phyloP scores from a whole-genome alignment of 2,797 vertebrate genomes.

The Typhlichthys eigenmanni region DNA sequence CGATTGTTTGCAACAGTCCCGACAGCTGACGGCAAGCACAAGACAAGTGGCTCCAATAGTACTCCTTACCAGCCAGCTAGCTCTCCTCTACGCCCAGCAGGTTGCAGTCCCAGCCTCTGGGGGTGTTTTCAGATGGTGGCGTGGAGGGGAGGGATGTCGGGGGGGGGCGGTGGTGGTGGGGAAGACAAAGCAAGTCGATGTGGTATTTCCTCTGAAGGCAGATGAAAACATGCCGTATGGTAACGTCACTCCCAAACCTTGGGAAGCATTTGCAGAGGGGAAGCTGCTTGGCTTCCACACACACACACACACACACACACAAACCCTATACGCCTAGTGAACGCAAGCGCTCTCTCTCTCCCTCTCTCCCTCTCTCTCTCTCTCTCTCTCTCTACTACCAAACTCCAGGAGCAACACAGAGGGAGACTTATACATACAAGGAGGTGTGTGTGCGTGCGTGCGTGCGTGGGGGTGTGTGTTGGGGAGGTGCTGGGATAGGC shows the following conservation, averaged over 20 bases:
- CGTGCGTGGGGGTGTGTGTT: constrained; percentile 1
- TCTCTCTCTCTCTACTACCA: constrained; percentile 43
- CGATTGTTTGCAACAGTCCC: too few relatives aligned
- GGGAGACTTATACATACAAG: constrained; percentile 86
- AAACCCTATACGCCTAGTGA: constrained; percentile 6
- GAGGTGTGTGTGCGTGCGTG: constrained; percentile 53
- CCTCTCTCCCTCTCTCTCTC: constrained; percentile 47
- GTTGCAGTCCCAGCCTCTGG: constrained; percentile 37
- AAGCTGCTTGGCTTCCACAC: not conserved
- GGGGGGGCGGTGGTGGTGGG: constrained; percentile 18
- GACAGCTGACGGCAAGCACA: constrained; percentile 5
- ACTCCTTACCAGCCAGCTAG: constrained; percentile 35
- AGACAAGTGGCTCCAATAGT: constrained; percentile 47
- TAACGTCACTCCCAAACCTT: not conserved
- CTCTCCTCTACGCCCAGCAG: constrained; percentile 49
- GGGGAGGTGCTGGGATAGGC: constrained; percentile 43
- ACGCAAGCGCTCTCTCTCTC: not conserved
- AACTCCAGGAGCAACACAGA: constrained; percentile 64
- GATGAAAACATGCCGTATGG: constrained; percentile 62
- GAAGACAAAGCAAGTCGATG: constrained; percentile 54
- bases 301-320: constrained; percentile 21
- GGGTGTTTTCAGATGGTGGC: constrained; percentile 27
- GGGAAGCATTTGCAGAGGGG: not conserved
- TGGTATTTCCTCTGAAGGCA: constrained; percentile 65
- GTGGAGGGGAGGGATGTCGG: too few relatives aligned